Evolutionary conservation across 2,113 vertebrate species (phyloP), one percentile per base, ranked within the genome.

Genomic region (Chitala chitala): DNA sequence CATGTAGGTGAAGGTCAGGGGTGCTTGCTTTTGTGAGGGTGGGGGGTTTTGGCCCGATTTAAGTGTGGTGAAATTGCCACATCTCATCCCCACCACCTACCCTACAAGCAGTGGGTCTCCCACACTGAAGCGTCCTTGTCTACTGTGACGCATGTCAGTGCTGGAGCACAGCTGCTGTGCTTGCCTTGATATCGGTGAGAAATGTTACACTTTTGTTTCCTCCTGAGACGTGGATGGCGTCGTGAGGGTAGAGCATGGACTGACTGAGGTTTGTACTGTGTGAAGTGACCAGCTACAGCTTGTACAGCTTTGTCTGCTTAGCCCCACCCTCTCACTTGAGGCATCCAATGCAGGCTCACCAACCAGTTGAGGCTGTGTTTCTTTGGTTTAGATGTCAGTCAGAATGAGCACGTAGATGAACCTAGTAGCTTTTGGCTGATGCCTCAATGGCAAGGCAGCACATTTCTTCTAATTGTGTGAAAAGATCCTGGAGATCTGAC

Each of bases 21-120:
- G 71, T 69, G 76, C 58, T 78, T 77, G 76, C 75, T 83, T 76
- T 79, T 70, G 71, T 77, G 77, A 74, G 79, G 78, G 66, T 42
- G 46, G 69, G 77, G 70, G 54, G 31, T 72, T 61, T 76, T 64
- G 74, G 71, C 73, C 74, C 69, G 55, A 66, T 69, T 79, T 76
- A 68, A 75, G 75, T 82, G 69, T 77, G 75, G 78, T 54, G 70
- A 58, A 69, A 40, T 36, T 38, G 68, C 77, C 77, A n/a, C n/a
- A n/a, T n/a, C n/a, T n/a, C n/a, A 63, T 77, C 75, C 71, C 73
- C 71, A 71, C 66, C 20, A 22, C 36, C 17, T n/a, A 9, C 20
- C 5, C n/a, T n/a, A n/a, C n/a, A n/a, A n/a, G n/a, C n/a, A n/a
- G n/a, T n/a, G n/a, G n/a, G n/a, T n/a, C n/a, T n/a, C n/a, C n/a